Percentiles rank a stretch among this genome's conserved stretches.
These are phyloP conservation scores for Anoncus sp. DNA, from an alignment of 2,888 invertebrate species.

Conservation along the genomic window DNA sequence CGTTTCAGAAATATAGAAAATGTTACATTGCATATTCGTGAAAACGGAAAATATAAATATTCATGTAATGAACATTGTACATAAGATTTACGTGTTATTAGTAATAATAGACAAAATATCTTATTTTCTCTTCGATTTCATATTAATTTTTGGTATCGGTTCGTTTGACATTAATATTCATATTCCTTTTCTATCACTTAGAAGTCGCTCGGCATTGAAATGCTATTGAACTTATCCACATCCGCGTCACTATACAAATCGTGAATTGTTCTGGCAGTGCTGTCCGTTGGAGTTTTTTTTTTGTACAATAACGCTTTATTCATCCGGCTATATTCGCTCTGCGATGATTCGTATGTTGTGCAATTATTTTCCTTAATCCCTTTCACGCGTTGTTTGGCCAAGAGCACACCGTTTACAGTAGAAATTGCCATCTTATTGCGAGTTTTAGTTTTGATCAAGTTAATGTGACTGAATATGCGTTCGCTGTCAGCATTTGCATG, in stretches of 20 bases:
- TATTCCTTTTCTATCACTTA: background rate
- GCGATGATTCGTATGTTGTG: background rate
- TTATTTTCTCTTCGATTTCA: background rate
- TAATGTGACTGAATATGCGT: slow-evolving; percentile 41
- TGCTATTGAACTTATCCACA: background rate
- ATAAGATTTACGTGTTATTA: background rate
- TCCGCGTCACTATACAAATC: slow-evolving; percentile 5
- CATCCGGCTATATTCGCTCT: slow-evolving; percentile 13
- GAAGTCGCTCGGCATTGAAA: slow-evolving; percentile 6
- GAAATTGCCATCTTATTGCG: slow-evolving; percentile 43
- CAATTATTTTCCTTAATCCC: background rate
- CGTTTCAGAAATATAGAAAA: no score
- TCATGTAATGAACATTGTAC: background rate
- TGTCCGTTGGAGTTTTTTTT: background rate
- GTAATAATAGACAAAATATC: background rate
- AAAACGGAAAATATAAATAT: background rate
- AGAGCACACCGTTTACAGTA: slow-evolving; percentile 39
- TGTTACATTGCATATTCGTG: no score
- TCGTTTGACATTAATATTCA: background rate
- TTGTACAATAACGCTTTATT: slow-evolving; percentile 1
- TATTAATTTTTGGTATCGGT: background rate
- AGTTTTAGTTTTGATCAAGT: slow-evolving; percentile 49
- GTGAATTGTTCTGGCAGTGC: slow-evolving; percentile 1
- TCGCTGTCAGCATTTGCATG: slow-evolving; percentile 60
- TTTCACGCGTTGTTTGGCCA: slow-evolving; percentile 37